Evolutionary conservation across 2,888 invertebrate species (phyloP), one percentile per base, ranked within the genome.

Genomic region (Trissoscelio sp.): DNA sequence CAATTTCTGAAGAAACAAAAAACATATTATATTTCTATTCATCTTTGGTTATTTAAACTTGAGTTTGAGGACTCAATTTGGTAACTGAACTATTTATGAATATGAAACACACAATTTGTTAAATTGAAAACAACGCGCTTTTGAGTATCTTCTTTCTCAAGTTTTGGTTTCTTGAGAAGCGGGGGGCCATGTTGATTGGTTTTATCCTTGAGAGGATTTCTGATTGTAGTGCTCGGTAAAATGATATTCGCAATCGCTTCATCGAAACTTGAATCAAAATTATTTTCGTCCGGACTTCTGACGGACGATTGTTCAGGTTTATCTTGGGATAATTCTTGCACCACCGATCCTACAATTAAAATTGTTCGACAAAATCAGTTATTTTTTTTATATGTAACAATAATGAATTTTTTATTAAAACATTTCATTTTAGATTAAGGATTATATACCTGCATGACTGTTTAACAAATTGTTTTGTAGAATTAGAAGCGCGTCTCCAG

Each of bases 381-480:
- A 57, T 34, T 14, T 31, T 31, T 31, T 31, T 28, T 53, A 31
- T 53, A 53, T 53, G 31, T 14, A 53, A 53, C 53, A 53, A 53
- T 53, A 53, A 31, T 16, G 53, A 31, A 53, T 53, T 53, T 16
- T 16, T 53, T 9, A 28, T 31, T 53, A 31, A 31, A 53, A 31
- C 12, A 16, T 31, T 53, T 51, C n/a, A 37, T 55, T 55, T 34
- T 18, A 55, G 18, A 20, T 58, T 58, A 55, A 55, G 22, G 24
- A 58, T 22, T 39, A 16, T 39, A n/a, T 58, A 39, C 57, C 22
- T 58, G 57, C 39, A 39, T 58, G 11, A 58, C 39, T 39, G 22
- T 58, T 22, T 22, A 11, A 20, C 20, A 58, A 58, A 58, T 58
- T 12, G 11, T 39, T 39, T 58, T 12, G 37, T 22, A 58, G n/a